A percentile compares a stretch with the other conserved stretches of the same genome.
phyloP scores from a whole-genome alignment of 1,140 invertebrate species.

The Aricia agestis region DNA sequence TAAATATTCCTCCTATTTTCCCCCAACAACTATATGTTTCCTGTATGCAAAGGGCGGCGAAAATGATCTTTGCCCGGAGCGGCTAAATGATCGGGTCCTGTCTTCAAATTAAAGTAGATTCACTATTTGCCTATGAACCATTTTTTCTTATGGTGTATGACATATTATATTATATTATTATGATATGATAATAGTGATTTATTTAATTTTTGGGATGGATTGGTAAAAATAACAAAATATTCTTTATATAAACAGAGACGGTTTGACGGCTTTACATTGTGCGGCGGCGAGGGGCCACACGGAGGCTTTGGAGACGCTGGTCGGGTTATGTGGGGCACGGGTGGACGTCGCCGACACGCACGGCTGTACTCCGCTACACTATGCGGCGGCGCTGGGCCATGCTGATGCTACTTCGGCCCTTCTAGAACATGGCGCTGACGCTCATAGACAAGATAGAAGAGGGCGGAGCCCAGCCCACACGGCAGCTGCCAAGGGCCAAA shows the following conservation, averaged over 20 bases:
- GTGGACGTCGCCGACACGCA: constrained; percentile 92
- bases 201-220: no score
- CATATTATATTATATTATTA: no score
- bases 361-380: constrained; percentile 96
- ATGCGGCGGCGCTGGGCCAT: constrained; percentile 96
- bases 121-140: no score
- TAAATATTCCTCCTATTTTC: no score
- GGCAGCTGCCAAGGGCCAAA: constrained; percentile 96
- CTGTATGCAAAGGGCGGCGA: no score
- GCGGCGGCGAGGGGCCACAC: constrained; percentile 96
- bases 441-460: constrained; percentile 94
- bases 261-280: constrained; percentile 94
- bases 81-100: no score
- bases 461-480: constrained; percentile 90
- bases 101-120: no score
- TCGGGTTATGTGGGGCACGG: constrained; percentile 91
- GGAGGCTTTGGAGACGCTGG: constrained; percentile 92
- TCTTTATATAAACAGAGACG: constrained; percentile 77
- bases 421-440: constrained; percentile 91
- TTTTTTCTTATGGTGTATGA: no score
- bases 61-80: no score
- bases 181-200: no score
- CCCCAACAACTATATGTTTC: no score
- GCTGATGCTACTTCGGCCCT: constrained; percentile 94
- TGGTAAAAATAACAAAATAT: no score